These are phyloP conservation scores for Drosophila pallidifrons DNA, from an alignment of 1,140 invertebrate genomes.

Conservation along the genomic window DNA sequence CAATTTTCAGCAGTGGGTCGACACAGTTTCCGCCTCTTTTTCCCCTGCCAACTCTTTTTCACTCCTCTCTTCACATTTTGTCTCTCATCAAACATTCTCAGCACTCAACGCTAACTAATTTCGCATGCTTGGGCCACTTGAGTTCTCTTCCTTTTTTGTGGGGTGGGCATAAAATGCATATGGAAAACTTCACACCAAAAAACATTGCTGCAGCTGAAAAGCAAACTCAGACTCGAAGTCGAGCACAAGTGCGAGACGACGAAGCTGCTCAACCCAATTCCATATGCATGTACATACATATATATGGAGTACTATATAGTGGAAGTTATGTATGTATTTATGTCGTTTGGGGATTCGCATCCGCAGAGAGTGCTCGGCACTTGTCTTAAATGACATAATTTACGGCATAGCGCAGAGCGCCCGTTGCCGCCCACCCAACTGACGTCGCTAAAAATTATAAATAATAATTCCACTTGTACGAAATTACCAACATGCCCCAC, in stretches of 20 bases:
- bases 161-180: constrained; percentile 73
- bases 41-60: background rate
- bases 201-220: background rate
- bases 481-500: constrained; percentile 68
- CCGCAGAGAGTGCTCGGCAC: constrained; percentile 44
- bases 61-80: constrained; percentile 18
- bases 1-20: constrained; percentile 55
- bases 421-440: constrained; percentile 76
- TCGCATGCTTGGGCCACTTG: constrained; percentile 70
- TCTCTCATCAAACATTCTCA: constrained; percentile 56
- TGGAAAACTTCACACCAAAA: constrained; percentile 40
- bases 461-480: constrained; percentile 82
- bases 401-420: constrained; percentile 79
- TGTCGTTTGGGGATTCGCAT: constrained; percentile 45
- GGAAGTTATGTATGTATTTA: constrained; percentile 43
- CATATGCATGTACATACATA: constrained; percentile 64
- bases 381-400: constrained; percentile 82
- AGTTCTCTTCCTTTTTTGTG: constrained; percentile 20
- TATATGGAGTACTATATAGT: constrained; percentile 12
- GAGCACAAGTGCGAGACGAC: constrained; percentile 38
- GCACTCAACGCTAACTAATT: constrained; percentile 77
- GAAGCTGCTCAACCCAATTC: constrained; percentile 72
- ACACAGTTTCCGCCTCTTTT: background rate
- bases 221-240: constrained; percentile 12
- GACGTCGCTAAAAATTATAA: constrained; percentile 78